Conservation (phyloP, 2,113 vertebrate species). For the Nestor notabilis region DNA sequence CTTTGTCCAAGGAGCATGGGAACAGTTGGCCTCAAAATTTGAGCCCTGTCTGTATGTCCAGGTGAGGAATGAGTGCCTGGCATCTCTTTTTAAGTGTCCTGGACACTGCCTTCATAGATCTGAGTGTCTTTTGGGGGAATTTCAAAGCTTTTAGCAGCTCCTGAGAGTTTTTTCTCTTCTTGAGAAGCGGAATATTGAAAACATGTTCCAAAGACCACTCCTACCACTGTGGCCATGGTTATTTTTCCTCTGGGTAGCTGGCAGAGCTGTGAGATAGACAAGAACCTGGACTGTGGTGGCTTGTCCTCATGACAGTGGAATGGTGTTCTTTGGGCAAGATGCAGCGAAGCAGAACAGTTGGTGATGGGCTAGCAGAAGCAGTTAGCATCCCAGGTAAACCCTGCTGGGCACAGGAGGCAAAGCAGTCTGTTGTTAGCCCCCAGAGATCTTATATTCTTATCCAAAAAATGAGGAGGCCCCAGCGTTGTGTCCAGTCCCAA, state of each 20-base stretch:
- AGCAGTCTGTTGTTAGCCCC: background rate
- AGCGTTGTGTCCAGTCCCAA: background rate
- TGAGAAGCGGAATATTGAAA: background rate
- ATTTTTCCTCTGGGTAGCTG: background rate
- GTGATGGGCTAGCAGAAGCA: background rate
- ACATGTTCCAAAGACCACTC: background rate
- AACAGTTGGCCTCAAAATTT: background rate
- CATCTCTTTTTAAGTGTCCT: background rate
- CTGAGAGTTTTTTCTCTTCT: background rate
- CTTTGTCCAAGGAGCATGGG: background rate
- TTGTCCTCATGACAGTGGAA: background rate
- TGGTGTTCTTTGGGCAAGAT: background rate
- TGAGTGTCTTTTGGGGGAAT: background rate
- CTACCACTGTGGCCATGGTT: background rate
- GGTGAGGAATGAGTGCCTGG: background rate
- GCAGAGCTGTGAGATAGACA: background rate
- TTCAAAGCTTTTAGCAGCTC: background rate
- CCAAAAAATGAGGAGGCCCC: background rate
- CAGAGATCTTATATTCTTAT: background rate
- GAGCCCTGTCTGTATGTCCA: background rate
- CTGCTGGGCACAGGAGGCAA: background rate
- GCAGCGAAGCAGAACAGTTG: background rate
- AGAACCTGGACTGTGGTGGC: background rate
- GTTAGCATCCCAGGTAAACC: background rate
- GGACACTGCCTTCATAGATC: background rate